Base-by-base conservation (phyloP, 2,113 vertebrate genomes). In the Ursus arctos region DNA sequence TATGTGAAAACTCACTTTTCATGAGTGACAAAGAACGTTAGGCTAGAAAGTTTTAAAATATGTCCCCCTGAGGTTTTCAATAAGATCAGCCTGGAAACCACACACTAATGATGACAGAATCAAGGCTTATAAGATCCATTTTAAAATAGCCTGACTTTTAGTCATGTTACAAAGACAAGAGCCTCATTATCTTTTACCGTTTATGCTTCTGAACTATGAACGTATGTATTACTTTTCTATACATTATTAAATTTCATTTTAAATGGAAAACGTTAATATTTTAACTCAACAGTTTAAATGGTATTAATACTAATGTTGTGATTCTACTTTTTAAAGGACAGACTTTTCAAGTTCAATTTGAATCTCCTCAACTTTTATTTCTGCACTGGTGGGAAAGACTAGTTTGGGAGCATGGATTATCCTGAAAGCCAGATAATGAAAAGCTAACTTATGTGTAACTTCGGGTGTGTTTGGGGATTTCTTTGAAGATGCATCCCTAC, bases 211-310 rank as follows among this genome's bases (percentile, higher is more conserved):
- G 51, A 55, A 11, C n/a, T 2, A 1, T 49, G n/a, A 21, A 36
- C 5, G 33, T 49, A 11, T 59, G 40, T 51, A 33, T 74, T 36
- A 24, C 55, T 77, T 36, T 4, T 47, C 71, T 6, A 5, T 49
- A 82, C 31, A 10, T 96, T 89, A 93, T 92, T 89, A 59, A 53
- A 65, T 89, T 69, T 72, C 85, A 49, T 33, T 69, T 81, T 71
- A 92, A 92, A 2, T 76, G 15, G 65, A 28, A 69, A 49, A 89
- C 28, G 49, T 71, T 94, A 61, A 55, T 81, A 49, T 92, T 89
- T 86, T 67, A 88, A 43, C 67, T 26, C 43, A 22, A 1, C 22
- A 5, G 8, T 69, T 96, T 40, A 76, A 91, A 86, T 63, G 19
- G 28, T 82, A 31, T 83, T 72, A 71, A 55, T 67, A n/a, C 43